These are phyloP conservation scores for Callaeas wilsoni DNA, from an alignment of 2,113 vertebrate species.

Conservation along the genomic window DNA sequence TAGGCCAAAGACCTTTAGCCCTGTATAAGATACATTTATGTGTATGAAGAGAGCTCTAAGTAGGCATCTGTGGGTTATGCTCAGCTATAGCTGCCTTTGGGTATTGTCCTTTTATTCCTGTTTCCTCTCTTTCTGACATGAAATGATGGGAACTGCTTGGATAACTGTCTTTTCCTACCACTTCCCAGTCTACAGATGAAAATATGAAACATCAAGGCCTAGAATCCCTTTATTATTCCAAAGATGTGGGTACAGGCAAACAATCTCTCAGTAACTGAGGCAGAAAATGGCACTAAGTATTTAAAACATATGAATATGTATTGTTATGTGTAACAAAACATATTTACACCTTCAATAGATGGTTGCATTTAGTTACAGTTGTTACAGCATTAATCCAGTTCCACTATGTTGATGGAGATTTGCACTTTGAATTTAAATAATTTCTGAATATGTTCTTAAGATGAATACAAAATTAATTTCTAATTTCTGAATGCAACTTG, in stretches of 20 bases:
- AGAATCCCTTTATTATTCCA: not conserved
- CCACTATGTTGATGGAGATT: not conserved
- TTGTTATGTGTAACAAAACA: not conserved
- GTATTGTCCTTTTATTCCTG: not conserved
- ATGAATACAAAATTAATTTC: not conserved
- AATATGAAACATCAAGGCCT: not conserved
- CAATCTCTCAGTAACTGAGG: not conserved
- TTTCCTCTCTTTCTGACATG: not conserved
- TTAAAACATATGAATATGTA: slow-evolving; percentile 2
- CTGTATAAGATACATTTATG: not conserved
- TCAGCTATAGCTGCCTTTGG: not conserved
- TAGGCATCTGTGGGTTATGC: not conserved
- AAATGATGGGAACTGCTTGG: not conserved
- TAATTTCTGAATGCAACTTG: not conserved
- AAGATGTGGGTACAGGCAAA: not conserved
- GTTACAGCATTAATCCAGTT: not conserved
- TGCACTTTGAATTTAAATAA: slow-evolving; percentile 17
- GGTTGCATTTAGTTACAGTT: slow-evolving; percentile 1
- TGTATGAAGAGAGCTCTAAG: not conserved
- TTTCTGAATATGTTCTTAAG: not conserved
- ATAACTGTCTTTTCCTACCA: not conserved
- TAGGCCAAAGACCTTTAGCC: not conserved
- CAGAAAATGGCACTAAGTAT: not conserved
- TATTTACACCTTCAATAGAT: not conserved
- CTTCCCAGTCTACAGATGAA: not conserved